Evolutionary conservation across 2,797 vertebrate genomes (phyloP), one percentile per base, ranked within the genome.

Genomic region (Gephyroberyx darwinii): DNA sequence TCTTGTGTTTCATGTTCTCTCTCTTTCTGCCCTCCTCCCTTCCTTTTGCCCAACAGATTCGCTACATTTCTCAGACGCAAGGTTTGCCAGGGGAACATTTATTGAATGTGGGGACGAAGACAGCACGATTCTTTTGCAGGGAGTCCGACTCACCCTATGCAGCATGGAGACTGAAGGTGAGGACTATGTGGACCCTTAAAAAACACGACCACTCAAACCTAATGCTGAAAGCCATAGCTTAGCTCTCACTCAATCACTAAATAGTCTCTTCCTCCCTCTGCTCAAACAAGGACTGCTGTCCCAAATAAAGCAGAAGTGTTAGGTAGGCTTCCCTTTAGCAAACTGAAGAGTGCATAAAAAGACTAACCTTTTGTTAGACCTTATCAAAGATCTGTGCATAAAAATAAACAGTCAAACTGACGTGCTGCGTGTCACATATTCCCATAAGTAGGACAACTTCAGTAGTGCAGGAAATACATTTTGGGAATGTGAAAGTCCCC

Each of bases 11-110:
- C 6, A 45, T 50, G 3, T 31, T 69, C 1, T 22, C 2, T 35
- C 71, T 47, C 48, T 16, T 14, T 58, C 43, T 9, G 16, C 19
- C 19, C 17, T 60, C 43, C 13, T 45, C 43, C 3, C 20, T 7
- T 54, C 17, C 30, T 51, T n/a, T 3, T 47, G 58, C 63, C 83
- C 80, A 83, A 84, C 91, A 99, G 98, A 99, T 99, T 91, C 97
- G 98, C 93, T 99, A 98, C 91, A 99, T 99, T 93, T 99, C 98
- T 77, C 98, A 99, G 95, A 99, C 98, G 48, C 98, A 99, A 95
- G 97, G 98, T 82, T 93, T 95, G 78, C 97, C 97, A 26, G 96
- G 95, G 87, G 97, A 99, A 78, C 96, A 96, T 82, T 91, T 99
- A 83, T 87, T 99, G 89, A 98, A 96, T 77, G 90, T 95, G 82